Percentiles rank a stretch among this genome's conserved stretches.
phyloP scores from a whole-genome alignment of 2,797 vertebrate genomes.

The Decapterus maruadsi region DNA sequence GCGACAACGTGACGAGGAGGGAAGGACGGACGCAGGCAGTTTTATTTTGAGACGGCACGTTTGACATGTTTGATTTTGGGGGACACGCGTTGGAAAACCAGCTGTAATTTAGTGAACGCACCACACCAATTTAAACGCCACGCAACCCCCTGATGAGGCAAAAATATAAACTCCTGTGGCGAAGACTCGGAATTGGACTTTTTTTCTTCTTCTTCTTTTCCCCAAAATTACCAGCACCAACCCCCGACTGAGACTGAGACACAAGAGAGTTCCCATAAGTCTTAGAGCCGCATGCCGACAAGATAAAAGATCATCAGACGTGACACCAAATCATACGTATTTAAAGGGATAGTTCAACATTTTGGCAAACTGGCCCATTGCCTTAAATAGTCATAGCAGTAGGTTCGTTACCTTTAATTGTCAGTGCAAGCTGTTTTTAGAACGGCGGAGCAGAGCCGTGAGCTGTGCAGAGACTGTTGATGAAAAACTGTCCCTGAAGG shows the following conservation, averaged over 20 bases:
- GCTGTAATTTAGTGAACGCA: slow-evolving; percentile 69
- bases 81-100: slow-evolving; percentile 52
- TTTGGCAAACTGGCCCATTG: too few relatives aligned
- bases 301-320: not conserved
- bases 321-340: not conserved
- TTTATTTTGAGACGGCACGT: slow-evolving; percentile 58
- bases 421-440: too few relatives aligned
- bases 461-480: too few relatives aligned
- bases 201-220: not conserved
- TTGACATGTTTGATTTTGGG: slow-evolving; percentile 57
- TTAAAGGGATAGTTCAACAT: too few relatives aligned
- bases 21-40: slow-evolving; percentile 8
- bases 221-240: slow-evolving; percentile 29
- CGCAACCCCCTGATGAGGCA: slow-evolving; percentile 61
- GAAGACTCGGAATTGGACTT: slow-evolving; percentile 34
- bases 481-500: too few relatives aligned
- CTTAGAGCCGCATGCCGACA: not conserved
- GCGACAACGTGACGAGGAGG: slow-evolving; percentile 19
- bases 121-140: slow-evolving; percentile 65
- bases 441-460: too few relatives aligned
- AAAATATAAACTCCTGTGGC: slow-evolving; percentile 57
- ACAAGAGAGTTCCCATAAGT: slow-evolving; percentile 11
- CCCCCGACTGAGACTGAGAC: not conserved
- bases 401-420: too few relatives aligned
- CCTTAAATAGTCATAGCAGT: too few relatives aligned